Conservation (phyloP, 2,888 invertebrate species). For the Chloroclystis v-ata region DNA sequence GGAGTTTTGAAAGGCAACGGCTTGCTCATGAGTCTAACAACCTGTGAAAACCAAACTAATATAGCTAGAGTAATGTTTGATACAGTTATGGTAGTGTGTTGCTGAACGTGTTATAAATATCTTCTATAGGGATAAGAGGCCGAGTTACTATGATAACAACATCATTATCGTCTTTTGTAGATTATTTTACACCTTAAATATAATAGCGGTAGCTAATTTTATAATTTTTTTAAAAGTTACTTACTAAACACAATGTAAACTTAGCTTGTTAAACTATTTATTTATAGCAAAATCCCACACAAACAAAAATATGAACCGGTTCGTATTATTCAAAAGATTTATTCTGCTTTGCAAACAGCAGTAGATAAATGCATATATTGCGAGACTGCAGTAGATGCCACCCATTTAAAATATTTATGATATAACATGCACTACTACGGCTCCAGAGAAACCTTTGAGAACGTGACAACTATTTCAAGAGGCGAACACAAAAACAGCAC, state of each 20-base stretch:
- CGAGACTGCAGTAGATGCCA: constrained; percentile 24
- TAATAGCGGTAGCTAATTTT: too few species aligned
- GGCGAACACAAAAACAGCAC: constrained; percentile 48
- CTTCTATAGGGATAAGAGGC: too few species aligned
- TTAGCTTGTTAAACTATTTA: too few species aligned
- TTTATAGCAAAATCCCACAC: too few species aligned
- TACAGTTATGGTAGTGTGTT: too few species aligned
- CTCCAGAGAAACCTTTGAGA: constrained; percentile 27
- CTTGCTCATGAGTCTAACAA: background rate
- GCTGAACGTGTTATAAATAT: too few species aligned
- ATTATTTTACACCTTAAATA: too few species aligned
- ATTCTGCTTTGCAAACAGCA: constrained; percentile 27
- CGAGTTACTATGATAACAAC: too few species aligned
- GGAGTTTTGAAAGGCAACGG: constrained; percentile 15
- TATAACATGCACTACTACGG: constrained; percentile 24
- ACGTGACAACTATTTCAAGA: constrained; percentile 48
- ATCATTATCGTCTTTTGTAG: too few species aligned
- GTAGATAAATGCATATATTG: constrained; percentile 26
- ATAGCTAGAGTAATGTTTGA: background rate
- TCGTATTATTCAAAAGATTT: constrained; percentile 17
- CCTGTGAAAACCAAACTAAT: background rate
- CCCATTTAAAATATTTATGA: constrained; percentile 21
- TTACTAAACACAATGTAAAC: too few species aligned
- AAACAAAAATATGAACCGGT: constrained; percentile 13
- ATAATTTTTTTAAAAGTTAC: too few species aligned